Base-by-base conservation (phyloP, 1,140 invertebrate genomes). In the Ylistrum balloti region DNA sequence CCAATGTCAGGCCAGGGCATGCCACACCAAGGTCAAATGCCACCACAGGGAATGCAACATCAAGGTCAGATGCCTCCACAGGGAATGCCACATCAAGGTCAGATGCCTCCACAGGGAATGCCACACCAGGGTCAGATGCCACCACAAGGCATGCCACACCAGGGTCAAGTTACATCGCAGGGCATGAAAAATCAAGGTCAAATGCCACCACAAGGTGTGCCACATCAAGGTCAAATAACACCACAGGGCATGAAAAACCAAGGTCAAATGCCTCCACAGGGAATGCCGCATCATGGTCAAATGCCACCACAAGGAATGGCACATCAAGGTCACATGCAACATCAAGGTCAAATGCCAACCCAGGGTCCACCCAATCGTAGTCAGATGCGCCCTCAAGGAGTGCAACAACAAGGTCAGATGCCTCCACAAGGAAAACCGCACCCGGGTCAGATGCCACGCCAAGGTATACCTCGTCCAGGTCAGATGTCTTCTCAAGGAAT, bases 321-420 rank as follows among this genome's bases (percentile, higher is more conserved):
- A 5, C 34, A 15, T 13, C 45, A 5, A 48, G 45, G 45, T 5
- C 45, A 48, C 11, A 48, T 85, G 38, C n/a, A 85, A 34, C 33
- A n/a, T 34, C 89, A 48, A 87, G 89, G 89, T 0, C 41, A 86
- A 28, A 38, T 90, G 28, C 85, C 85, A 88, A 86, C 28, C 15
- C 33, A 33, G 0, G 9, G n/a, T 33, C 33, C 41, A 38, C 88
- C 85, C 17, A 34, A 86, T 86, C 85, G 35, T 28, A 35, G 34
- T 22, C 88, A 86, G 20, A 86, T 74, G 32, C 33, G 74, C 28
- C 86, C 88, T n/a, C n/a, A 74, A 85, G 48, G 45, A 89, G 22
- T 34, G n/a, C 15, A 35, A 0, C 9, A 9, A n/a, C 74, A 86
- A 86, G 35, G 85, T 86, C 88, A 35, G 20, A 45, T 89, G 33